phyloP scores from a whole-genome alignment of 2,797 vertebrate species.

The Rhinophrynus dorsalis region DNA sequence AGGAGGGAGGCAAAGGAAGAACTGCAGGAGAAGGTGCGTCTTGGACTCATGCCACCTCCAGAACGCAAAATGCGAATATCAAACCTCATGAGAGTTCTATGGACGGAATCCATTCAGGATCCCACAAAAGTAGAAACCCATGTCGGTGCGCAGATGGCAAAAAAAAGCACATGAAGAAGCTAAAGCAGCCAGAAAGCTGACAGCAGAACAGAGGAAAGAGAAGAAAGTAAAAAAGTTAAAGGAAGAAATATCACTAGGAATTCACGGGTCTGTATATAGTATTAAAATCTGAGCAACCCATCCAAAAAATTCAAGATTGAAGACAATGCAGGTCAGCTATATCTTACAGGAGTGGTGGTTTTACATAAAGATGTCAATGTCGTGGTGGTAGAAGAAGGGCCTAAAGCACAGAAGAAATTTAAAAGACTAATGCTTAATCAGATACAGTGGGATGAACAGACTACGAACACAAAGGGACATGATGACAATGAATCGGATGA shows the following conservation, averaged over 20 bases:
- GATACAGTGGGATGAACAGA: slow-evolving; percentile 94
- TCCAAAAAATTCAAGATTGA: slow-evolving; percentile 99
- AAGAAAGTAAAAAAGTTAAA: slow-evolving; percentile 96
- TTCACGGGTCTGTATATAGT: slow-evolving; percentile 93
- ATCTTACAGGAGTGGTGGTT: slow-evolving; percentile 91
- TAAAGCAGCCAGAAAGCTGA: slow-evolving; percentile 93
- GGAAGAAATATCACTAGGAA: slow-evolving; percentile 88
- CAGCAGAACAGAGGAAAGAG: slow-evolving; percentile 91
- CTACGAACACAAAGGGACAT: slow-evolving; percentile 86
- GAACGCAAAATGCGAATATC: slow-evolving; percentile 98
- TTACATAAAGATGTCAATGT: slow-evolving; percentile 95
- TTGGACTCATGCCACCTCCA: slow-evolving; percentile 94
- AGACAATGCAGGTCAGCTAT: slow-evolving; percentile 92
- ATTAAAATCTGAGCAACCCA: slow-evolving; percentile 91
- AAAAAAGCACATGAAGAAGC: slow-evolving; percentile 94
- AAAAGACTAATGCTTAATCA: slow-evolving; percentile 90
- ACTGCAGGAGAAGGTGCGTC: slow-evolving; percentile 90
- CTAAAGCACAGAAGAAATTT: slow-evolving; percentile 97
- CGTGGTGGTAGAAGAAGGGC: slow-evolving; percentile 96
- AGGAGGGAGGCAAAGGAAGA: no score
- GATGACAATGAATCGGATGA: slow-evolving; percentile 87
- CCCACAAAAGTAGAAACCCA: no score
- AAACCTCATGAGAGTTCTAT: slow-evolving; percentile 95
- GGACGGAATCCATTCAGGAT: no score
- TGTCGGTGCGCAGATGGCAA: slow-evolving; percentile 97